These are phyloP conservation scores for Heteromyza rotundicornis DNA, from an alignment of 2,888 invertebrate genomes.

Conservation along the genomic window DNA sequence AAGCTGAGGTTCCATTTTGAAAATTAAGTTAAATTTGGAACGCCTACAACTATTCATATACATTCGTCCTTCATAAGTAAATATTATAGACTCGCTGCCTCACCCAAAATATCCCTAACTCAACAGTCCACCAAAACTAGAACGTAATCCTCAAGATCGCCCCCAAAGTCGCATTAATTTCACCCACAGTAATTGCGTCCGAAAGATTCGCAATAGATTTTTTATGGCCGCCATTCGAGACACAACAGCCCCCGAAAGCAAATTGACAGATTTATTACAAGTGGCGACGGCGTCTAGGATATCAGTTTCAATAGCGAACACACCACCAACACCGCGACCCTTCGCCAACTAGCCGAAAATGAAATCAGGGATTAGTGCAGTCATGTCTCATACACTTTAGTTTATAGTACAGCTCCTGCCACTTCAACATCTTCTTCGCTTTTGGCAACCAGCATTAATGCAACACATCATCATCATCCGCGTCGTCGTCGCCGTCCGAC, in stretches of 20 bases:
- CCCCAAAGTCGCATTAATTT: no score
- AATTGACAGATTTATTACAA: constrained; percentile 55
- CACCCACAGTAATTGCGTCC: no score
- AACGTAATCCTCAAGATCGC: no score
- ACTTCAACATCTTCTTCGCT: neutral
- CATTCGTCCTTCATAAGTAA: no score
- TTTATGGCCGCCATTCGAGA: constrained; percentile 37
- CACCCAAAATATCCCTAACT: no score
- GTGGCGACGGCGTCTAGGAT: constrained; percentile 47
- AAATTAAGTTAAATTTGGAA: no score
- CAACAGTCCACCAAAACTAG: no score
- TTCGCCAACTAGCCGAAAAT: neutral
- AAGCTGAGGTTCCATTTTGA: no score
- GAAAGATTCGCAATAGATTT: constrained; percentile 39
- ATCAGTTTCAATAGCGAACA: constrained; percentile 31
- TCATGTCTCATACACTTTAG: no score
- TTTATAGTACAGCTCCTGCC: neutral
- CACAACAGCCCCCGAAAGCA: constrained; percentile 37
- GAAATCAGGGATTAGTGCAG: neutral
- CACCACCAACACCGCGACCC: neutral
- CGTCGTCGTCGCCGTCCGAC: neutral
- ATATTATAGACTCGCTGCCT: no score
- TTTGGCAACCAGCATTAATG: neutral
- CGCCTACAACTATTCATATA: no score
- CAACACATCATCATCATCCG: neutral